Evolutionary conservation across 2,888 invertebrate species (phyloP).

Genomic region (Leptopilina drosophilae): DNA sequence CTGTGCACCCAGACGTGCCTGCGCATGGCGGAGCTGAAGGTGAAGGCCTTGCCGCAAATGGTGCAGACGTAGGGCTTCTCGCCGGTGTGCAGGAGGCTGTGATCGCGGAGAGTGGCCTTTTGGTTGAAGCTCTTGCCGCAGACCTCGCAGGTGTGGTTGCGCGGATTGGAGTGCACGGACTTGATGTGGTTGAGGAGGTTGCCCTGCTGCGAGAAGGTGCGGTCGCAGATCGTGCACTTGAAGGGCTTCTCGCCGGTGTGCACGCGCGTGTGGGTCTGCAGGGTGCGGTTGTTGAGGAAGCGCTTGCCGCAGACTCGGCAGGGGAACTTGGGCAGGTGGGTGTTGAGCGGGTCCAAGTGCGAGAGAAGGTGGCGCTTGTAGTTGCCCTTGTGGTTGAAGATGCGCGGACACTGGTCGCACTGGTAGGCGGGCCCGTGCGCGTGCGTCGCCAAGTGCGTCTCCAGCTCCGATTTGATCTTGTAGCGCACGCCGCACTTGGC

Average conservation of each 20-base stretch:
- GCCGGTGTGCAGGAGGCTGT: slow-evolving; percentile 71
- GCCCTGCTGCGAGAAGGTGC: slow-evolving; percentile 77
- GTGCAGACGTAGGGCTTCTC: slow-evolving; percentile 74
- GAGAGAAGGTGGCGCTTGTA: slow-evolving; percentile 72
- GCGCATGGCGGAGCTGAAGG: slow-evolving; percentile 72
- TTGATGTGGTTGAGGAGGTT: slow-evolving; percentile 71
- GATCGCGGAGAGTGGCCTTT: slow-evolving; percentile 72
- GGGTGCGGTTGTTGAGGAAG: slow-evolving; percentile 80
- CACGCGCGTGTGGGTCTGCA: slow-evolving; percentile 80
- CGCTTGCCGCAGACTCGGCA: slow-evolving; percentile 80
- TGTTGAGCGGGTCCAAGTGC: slow-evolving; percentile 70
- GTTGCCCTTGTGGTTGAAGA: slow-evolving; percentile 73
- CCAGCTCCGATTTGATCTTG: slow-evolving; percentile 68
- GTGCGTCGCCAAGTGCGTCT: slow-evolving; percentile 64
- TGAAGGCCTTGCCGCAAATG: slow-evolving; percentile 72
- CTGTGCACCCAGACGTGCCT: slow-evolving; percentile 73
- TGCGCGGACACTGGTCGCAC: slow-evolving; percentile 70
- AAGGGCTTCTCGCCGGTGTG: slow-evolving; percentile 81
- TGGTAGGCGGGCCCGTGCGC: slow-evolving; percentile 65
- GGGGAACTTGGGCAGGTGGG: slow-evolving; percentile 78
- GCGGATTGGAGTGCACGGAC: slow-evolving; percentile 71
- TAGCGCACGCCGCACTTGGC: slow-evolving; percentile 72
- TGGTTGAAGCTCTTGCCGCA: slow-evolving; percentile 75
- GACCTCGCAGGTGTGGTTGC: slow-evolving; percentile 72
- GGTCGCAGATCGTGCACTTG: slow-evolving; percentile 79